Evolutionary conservation across 2,797 vertebrate species (phyloP).

Genomic region (Mus minutoides): DNA sequence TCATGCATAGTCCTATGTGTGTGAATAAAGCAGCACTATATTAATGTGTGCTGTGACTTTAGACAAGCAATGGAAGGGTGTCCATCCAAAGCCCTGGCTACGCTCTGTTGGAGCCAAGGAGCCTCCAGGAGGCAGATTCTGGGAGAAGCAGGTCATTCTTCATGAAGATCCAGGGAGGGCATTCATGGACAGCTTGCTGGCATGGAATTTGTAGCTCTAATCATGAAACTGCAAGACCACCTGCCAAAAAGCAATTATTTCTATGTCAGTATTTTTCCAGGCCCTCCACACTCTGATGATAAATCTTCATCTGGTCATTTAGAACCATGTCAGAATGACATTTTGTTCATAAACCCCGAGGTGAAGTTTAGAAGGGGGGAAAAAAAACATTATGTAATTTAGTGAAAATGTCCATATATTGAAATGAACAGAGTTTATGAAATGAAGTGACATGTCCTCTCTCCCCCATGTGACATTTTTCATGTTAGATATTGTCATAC

Average conservation of each 20-base stretch:
- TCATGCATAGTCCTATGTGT: background rate
- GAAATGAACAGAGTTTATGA: conserved; percentile 28
- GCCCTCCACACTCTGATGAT: background rate
- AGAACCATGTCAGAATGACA: conserved; percentile 47
- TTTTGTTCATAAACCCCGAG: conserved; percentile 45
- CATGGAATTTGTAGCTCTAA: conserved; percentile 31
- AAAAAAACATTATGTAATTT: conserved; percentile 30
- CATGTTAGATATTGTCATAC: background rate
- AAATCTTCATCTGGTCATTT: conserved; percentile 56
- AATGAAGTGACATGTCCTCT: conserved; percentile 17
- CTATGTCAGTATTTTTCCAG: conserved; percentile 42
- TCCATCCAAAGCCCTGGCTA: background rate
- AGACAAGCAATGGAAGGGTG: background rate
- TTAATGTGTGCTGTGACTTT: background rate
- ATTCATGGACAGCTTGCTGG: background rate
- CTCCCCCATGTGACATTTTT: conserved; percentile 14
- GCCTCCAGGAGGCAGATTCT: background rate
- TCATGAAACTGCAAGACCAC: background rate
- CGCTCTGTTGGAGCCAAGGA: no score
- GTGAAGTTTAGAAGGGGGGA: conserved; percentile 55
- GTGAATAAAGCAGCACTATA: background rate
- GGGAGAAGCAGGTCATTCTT: background rate
- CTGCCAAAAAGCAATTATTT: conserved; percentile 59
- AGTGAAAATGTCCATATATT: conserved; percentile 29
- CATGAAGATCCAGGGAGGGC: background rate